A percentile compares a stretch with the other conserved stretches of the same genome.
phyloP scores from a whole-genome alignment of 2,113 vertebrate species.

The Embiotoca jacksoni region DNA sequence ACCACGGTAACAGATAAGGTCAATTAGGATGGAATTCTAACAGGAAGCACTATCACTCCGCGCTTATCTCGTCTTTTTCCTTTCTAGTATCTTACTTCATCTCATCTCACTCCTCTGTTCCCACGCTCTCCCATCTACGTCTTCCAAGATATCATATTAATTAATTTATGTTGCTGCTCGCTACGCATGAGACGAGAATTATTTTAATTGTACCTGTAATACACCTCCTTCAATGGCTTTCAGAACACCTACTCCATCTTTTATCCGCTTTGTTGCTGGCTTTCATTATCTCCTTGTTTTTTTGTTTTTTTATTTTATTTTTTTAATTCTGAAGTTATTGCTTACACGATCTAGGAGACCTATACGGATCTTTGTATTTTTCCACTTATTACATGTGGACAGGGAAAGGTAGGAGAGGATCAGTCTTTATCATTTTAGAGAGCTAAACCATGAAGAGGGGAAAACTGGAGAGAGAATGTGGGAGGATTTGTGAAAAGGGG shows the following conservation, averaged over 20 bases:
- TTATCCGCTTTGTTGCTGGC: background rate
- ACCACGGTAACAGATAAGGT: constrained; percentile 73
- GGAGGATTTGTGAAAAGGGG: constrained; percentile 34
- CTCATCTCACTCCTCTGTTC: constrained; percentile 29
- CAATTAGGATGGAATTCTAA: constrained; percentile 76
- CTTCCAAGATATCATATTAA: background rate
- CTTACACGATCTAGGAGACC: background rate
- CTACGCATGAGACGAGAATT: background rate
- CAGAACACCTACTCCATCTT: background rate
- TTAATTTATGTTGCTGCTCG: constrained; percentile 10
- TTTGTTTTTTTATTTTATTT: background rate
- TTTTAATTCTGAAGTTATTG: background rate
- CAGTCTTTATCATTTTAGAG: constrained; percentile 36
- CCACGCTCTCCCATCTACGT: constrained; percentile 20
- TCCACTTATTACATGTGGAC: constrained; percentile 27
- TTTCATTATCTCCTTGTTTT: background rate
- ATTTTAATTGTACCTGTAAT: constrained; percentile 21
- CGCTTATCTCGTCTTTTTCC: constrained; percentile 31
- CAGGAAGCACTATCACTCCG: constrained; percentile 69
- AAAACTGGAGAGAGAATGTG: constrained; percentile 24
- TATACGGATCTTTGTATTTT: constrained; percentile 1
- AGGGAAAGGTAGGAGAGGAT: constrained; percentile 3
- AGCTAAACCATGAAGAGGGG: constrained; percentile 23
- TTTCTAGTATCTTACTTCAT: constrained; percentile 33
- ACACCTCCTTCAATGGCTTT: background rate